A percentile compares a stretch with the other conserved stretches of the same genome.
Evolutionary conservation across 2,113 vertebrate species (phyloP).

Genomic region (Phaethon lepturus): DNA sequence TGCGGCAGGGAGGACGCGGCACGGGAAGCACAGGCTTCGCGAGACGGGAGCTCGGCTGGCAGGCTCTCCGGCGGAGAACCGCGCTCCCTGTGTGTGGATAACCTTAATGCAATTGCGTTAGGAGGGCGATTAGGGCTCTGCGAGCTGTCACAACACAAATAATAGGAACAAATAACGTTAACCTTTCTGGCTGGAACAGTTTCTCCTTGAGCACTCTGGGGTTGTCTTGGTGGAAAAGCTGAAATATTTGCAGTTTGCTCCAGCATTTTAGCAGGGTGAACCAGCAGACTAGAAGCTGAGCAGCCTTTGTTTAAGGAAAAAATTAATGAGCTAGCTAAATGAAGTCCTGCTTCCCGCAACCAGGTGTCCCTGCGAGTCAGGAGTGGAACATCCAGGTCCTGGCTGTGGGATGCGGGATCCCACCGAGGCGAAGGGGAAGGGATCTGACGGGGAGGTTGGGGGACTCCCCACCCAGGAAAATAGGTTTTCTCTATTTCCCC

Average conservation of each 20-base stretch:
- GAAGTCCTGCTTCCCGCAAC: background rate
- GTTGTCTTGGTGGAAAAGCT: conserved; percentile 21
- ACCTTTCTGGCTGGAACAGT: conserved; percentile 48
- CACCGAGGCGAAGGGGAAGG: background rate
- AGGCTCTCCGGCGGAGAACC: background rate
- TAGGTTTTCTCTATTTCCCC: background rate
- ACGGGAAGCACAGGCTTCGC: background rate
- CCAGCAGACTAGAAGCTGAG: background rate
- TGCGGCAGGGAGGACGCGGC: background rate
- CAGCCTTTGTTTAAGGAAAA: conserved; percentile 51
- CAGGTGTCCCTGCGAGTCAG: background rate
- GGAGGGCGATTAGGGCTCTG: conserved; percentile 60
- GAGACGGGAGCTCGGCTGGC: background rate
- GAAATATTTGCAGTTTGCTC: conserved; percentile 35
- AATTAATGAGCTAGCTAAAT: conserved; percentile 52
- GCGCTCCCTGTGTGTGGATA: background rate
- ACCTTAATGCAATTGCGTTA: conserved; percentile 55
- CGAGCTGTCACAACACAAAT: conserved; percentile 64
- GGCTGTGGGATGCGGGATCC: fast-evolving
- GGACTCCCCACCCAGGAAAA: background rate
- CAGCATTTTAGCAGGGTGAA: background rate
- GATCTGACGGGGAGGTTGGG: background rate
- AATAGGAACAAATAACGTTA: conserved; percentile 65
- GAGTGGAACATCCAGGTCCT: background rate
- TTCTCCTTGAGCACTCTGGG: conserved; percentile 32